Percentiles rank a stretch among this genome's conserved stretches.
phyloP scores from a whole-genome alignment of 2,888 invertebrate species.

The Tetranychus piercei region DNA sequence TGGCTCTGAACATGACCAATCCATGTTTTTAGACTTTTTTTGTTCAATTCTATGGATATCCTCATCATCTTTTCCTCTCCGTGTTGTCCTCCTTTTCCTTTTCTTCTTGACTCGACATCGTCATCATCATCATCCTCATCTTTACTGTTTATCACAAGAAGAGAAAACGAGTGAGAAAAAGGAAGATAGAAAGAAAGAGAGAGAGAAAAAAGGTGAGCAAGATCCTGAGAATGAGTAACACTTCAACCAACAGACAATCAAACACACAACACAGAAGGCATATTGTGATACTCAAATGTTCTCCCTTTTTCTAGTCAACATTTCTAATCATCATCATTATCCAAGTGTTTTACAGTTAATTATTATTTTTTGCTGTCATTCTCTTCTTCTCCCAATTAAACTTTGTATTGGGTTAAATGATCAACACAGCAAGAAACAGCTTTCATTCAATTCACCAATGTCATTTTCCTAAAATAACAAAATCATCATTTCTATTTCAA shows the following conservation, averaged over 20 bases:
- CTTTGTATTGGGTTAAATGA: no score
- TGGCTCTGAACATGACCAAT: not conserved
- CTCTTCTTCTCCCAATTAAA: not conserved
- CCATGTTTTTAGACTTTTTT: not conserved
- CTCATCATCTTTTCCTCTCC: not conserved
- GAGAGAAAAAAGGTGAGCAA: not conserved
- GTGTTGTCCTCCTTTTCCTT: not conserved
- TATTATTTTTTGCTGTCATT: not conserved
- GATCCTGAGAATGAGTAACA: not conserved
- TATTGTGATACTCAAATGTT: not conserved
- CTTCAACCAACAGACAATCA: not conserved
- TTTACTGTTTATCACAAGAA: not conserved
- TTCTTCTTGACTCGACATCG: not conserved
- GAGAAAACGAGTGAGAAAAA: constrained; percentile 7
- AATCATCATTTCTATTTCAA: no score
- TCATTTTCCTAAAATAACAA: no score
- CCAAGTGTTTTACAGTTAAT: not conserved
- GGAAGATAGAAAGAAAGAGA: constrained; percentile 7
- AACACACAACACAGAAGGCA: not conserved
- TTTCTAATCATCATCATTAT: not conserved
- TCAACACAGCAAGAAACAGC: no score
- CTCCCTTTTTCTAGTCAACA: not conserved
- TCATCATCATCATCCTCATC: not conserved
- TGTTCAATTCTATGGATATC: not conserved
- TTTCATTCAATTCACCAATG: no score